Base-by-base conservation (phyloP, 2,888 invertebrate genomes). In the Cheilosia urbana region DNA sequence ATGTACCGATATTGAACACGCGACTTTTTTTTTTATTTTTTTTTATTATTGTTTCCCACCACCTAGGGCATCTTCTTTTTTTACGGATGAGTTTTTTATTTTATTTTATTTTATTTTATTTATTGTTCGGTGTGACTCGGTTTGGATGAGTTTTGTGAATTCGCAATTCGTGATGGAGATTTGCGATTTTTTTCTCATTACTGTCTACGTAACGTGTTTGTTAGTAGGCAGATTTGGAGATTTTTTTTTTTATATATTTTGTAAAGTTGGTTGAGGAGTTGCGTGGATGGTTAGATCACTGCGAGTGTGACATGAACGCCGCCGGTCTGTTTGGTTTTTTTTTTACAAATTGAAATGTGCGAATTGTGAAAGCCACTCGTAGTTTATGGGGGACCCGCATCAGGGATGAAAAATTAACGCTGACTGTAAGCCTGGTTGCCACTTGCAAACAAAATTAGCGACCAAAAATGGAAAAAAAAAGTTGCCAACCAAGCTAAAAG, bases 11-110 rank as follows among this genome's bases (percentile, higher is more conserved):
- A 47, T 47, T 47, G 37, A 24, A 57, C 40, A 30, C 42, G 55
- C 75, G 57, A 75, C 30, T 65, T n/a, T 27, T 24, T 24, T 27
- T 27, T 27, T 27, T 6, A 2, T 7, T 27, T 27, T 27, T 27
- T 27, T 27, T 27, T 27, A 27, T 27, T 27, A 2, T 24, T 21
- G 2, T 27, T 24, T 63, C 40, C 30, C 30, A 7, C 51, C 63
- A 55, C 69, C 69, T 63, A 65, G 9, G 27, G 13, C 40, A 34
- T 71, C 4, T 37, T 62, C 42, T 40, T 57, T 60, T 68, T 27
- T 71, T 57, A 19, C 62, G 42, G 53, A 55, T 69, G 42, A 57
- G 0, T 24, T 24, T 45, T 53, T n/a, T 55, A n/a, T 53, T 53
- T 15, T 30, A n/a, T 19, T 63, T 27, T 27, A 27, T 27, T 27